phyloP scores from a whole-genome alignment of 2,797 vertebrate species.

The Staurois parvus region DNA sequence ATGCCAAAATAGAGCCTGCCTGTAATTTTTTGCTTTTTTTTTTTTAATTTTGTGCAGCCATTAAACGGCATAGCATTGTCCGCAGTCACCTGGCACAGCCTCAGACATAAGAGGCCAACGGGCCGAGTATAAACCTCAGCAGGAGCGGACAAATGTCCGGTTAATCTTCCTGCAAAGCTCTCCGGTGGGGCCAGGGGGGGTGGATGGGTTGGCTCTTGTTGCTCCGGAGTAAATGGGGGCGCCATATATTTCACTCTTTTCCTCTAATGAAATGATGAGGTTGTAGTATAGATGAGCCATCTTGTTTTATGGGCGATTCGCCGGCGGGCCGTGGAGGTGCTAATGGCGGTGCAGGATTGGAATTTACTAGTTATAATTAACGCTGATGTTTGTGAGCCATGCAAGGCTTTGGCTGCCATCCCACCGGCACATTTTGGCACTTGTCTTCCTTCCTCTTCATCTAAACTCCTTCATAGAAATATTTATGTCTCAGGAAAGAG shows the following conservation, averaged over 20 bases:
- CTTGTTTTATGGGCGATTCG: slow-evolving; percentile 47
- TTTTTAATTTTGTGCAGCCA: slow-evolving; percentile 23
- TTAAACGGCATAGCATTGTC: slow-evolving; percentile 29
- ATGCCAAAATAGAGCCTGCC: slow-evolving; percentile 22
- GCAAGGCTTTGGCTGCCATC: slow-evolving; percentile 26
- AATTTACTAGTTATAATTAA: slow-evolving; percentile 59
- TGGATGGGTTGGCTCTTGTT: slow-evolving; percentile 13
- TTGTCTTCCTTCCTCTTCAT: not conserved
- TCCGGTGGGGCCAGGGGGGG: slow-evolving; percentile 4
- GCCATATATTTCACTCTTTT: slow-evolving; percentile 6
- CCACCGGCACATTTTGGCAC: slow-evolving; percentile 1
- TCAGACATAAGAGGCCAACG: not conserved
- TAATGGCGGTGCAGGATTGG: slow-evolving; percentile 34
- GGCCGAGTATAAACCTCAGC: slow-evolving; percentile 15
- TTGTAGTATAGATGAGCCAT: slow-evolving; percentile 47
- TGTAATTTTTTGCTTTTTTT: slow-evolving; percentile 8
- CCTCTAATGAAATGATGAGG: slow-evolving; percentile 46
- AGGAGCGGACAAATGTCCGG: slow-evolving; percentile 19
- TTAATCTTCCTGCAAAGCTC: not conserved
- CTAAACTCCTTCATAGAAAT: not conserved
- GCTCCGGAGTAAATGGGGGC: not conserved
- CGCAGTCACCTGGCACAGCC: slow-evolving; percentile 46
- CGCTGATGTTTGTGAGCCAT: slow-evolving; percentile 52
- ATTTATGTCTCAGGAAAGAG: not conserved
- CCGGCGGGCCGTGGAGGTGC: not conserved